Percentiles rank a stretch among this genome's conserved stretches.
Evolutionary conservation across 2,888 invertebrate species (phyloP).

Genomic region (Mythimna ferrago): DNA sequence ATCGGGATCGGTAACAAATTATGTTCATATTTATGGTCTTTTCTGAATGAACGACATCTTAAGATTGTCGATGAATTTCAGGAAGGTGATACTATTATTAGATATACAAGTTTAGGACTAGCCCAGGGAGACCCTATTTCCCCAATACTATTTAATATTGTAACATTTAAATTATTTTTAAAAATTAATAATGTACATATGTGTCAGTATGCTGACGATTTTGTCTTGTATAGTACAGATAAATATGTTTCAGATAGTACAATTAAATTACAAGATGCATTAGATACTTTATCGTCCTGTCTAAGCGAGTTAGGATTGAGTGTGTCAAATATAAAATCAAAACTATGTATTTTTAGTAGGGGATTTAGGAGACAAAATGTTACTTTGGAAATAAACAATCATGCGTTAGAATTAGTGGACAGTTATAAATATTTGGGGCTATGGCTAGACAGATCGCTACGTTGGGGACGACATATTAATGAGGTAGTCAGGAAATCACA

Average conservation of each 20-base stretch:
- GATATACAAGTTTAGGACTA: too few relatives aligned
- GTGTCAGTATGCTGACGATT: too few relatives aligned
- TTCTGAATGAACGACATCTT: too few relatives aligned
- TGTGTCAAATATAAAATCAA: constrained; percentile 4
- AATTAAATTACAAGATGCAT: background rate
- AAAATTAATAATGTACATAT: background rate
- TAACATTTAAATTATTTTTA: background rate
- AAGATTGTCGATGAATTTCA: too few relatives aligned
- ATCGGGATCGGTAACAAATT: too few relatives aligned
- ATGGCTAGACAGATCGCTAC: constrained; percentile 11
- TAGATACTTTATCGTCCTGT: background rate
- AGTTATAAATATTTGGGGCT: constrained; percentile 1
- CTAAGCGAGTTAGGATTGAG: background rate
- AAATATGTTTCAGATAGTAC: background rate
- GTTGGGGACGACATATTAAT: constrained; percentile 6
- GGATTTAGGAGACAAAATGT: constrained; percentile 9
- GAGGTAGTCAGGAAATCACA: constrained; percentile 3
- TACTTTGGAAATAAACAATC: background rate
- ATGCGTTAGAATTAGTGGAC: constrained; percentile 2
- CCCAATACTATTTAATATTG: background rate
- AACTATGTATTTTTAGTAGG: constrained; percentile 1
- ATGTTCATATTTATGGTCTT: too few relatives aligned
- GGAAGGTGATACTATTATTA: too few relatives aligned
- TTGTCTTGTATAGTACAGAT: background rate
- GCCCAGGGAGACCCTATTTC: too few relatives aligned